Evolutionary conservation across 2,797 vertebrate genomes (phyloP).

Genomic region (Pristis pectinata): DNA sequence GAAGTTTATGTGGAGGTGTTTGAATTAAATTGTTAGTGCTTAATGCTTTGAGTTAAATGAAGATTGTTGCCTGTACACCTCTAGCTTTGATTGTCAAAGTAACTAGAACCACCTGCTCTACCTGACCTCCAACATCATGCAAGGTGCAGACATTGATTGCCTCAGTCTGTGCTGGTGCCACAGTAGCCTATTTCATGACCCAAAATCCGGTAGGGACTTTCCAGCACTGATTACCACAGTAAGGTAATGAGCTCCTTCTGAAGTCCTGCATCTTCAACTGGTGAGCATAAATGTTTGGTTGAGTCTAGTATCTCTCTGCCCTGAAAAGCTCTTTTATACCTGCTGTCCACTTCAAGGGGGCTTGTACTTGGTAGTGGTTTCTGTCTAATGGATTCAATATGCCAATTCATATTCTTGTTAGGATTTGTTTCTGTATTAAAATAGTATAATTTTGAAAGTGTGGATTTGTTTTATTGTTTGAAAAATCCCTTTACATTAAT

Average conservation of each 20-base stretch:
- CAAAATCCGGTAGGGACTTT: background rate
- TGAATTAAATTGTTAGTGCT: background rate
- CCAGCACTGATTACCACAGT: background rate
- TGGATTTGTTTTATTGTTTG: background rate
- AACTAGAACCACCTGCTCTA: background rate
- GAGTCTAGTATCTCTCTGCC: background rate
- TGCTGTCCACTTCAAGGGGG: background rate
- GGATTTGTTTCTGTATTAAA: background rate
- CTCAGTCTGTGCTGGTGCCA: background rate
- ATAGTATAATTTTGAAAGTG: background rate
- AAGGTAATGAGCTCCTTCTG: background rate
- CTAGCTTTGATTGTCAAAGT: background rate
- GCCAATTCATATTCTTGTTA: background rate
- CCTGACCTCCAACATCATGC: background rate
- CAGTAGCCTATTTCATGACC: background rate
- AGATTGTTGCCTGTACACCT: background rate
- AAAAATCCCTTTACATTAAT: background rate
- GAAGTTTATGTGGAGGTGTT: background rate
- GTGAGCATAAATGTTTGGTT: background rate
- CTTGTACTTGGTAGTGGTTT: background rate
- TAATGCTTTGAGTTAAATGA: background rate
- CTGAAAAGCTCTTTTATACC: too few species aligned
- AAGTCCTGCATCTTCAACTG: background rate
- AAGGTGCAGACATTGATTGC: background rate
- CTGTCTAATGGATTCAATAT: background rate